Evolutionary conservation across 2,113 vertebrate species (phyloP).

Genomic region (Apus apus): DNA sequence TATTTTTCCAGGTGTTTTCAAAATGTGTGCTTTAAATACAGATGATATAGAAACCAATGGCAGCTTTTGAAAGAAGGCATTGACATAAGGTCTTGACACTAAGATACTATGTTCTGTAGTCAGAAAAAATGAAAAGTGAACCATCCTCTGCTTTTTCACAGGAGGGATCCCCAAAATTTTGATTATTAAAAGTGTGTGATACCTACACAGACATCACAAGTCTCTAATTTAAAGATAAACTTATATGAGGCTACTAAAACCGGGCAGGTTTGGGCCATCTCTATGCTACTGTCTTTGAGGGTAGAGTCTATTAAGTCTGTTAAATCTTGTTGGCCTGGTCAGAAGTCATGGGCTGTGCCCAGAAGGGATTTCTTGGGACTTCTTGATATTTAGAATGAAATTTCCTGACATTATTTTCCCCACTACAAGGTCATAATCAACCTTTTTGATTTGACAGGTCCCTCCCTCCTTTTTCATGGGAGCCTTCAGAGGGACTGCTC

Average conservation of each 20-base stretch:
- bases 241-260: not conserved
- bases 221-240: not conserved
- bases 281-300: fast-evolving
- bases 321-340: not conserved
- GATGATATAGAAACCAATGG: not conserved
- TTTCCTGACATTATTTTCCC: not conserved
- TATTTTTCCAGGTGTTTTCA: slow-evolving; percentile 35
- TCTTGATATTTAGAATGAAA: not conserved
- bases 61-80: not conserved
- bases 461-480: not conserved
- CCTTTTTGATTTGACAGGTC: not conserved
- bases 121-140: not conserved
- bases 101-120: not conserved
- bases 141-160: not conserved
- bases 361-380: not conserved
- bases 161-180: not conserved
- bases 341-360: not conserved
- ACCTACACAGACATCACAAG: fast-evolving
- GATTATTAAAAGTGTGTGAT: not conserved
- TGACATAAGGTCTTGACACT: not conserved
- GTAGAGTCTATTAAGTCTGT: not conserved
- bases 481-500: not conserved
- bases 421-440: not conserved
- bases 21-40: slow-evolving; percentile 6
- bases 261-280: not conserved